Conservation (phyloP, 2,888 invertebrate genomes). For the Branchipolynoe longqiensis region DNA sequence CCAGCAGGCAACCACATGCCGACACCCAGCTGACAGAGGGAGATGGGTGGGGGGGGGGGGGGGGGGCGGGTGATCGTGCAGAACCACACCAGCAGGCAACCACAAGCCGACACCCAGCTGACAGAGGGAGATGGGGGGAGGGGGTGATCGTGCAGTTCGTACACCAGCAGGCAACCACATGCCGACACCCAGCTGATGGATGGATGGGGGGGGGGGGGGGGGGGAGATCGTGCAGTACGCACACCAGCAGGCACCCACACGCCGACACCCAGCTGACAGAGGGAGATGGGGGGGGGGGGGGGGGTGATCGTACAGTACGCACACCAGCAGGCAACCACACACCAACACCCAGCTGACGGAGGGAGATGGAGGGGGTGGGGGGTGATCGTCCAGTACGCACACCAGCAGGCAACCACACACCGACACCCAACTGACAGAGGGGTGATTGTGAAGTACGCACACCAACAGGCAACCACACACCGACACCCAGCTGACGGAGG, state of each 20-base stretch:
- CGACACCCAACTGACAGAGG: background rate
- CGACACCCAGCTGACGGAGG: background rate
- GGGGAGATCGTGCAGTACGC: background rate
- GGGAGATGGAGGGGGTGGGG: background rate
- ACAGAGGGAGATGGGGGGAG: background rate
- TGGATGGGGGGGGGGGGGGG: background rate
- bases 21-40: background rate
- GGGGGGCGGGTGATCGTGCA: background rate
- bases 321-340: background rate
- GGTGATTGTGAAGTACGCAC: background rate
- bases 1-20: background rate
- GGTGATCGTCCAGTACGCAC: background rate
- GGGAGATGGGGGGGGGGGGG: slow-evolving; percentile 1
- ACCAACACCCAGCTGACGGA: background rate
- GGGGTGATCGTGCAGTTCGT: background rate
- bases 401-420: background rate
- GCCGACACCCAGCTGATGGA: background rate
- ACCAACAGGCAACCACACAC: background rate
- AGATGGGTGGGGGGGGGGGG: background rate
- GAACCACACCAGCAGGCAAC: background rate
- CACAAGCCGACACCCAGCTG: background rate
- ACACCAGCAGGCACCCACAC: background rate
- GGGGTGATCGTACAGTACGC: background rate
- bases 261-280: background rate
- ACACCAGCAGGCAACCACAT: background rate